Evolutionary conservation across 92 coral and sea anemone genomes (phyloP).

Genomic region (Diadumene lineata): DNA sequence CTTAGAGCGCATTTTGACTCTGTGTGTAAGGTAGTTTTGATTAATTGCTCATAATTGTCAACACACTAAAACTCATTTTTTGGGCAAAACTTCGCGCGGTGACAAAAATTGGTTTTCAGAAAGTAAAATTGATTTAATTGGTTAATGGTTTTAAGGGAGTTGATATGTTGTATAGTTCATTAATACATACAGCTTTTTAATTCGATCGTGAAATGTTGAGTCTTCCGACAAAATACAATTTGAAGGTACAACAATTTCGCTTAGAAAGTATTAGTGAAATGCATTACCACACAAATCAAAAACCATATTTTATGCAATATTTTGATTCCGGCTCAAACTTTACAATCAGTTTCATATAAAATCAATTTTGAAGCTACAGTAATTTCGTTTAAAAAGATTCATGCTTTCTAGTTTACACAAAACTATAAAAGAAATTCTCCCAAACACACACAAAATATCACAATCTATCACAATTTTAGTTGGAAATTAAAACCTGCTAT

Average conservation of each 20-base stretch:
- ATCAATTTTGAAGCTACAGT: neutral
- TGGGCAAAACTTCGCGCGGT: conserved; percentile 9
- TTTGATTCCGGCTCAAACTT: neutral
- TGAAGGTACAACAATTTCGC: neutral
- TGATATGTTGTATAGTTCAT: neutral
- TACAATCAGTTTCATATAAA: neutral
- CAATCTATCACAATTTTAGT: no score
- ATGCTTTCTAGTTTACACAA: no score
- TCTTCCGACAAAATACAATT: neutral
- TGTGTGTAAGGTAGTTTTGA: neutral
- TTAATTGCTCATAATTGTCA: conserved; percentile 15
- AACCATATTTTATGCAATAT: no score
- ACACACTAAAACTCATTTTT: conserved; percentile 14
- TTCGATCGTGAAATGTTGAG: neutral
- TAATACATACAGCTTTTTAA: neutral
- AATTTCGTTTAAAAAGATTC: neutral
- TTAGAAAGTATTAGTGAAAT: neutral
- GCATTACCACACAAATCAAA: no score
- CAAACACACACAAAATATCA: no score
- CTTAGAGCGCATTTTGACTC: neutral
- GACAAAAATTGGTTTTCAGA: neutral
- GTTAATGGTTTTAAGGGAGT: neutral
- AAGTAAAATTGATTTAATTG: neutral
- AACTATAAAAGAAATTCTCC: no score
- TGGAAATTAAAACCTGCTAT: no score